These are phyloP conservation scores for Cheumatopsyche charites DNA, from an alignment of 1,140 invertebrate genomes.

Conservation along the genomic window DNA sequence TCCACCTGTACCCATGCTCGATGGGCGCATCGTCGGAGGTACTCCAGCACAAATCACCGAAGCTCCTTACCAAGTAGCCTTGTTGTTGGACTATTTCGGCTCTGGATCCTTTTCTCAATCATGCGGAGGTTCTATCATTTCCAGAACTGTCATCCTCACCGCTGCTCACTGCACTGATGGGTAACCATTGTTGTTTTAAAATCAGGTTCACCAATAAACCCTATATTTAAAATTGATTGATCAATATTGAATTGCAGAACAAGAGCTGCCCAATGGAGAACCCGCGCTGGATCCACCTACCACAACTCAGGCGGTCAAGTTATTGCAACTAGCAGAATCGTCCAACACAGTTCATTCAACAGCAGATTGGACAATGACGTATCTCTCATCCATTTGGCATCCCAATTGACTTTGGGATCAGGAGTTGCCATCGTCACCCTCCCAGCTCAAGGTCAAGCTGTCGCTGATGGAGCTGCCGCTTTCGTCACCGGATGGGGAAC, in stretches of 20 bases:
- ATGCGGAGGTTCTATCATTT: constrained; percentile 65
- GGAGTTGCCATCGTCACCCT: constrained; percentile 30
- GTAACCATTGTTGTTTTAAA: constrained; percentile 10
- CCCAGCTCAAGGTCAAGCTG: constrained; percentile 44
- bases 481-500: constrained; percentile 58
- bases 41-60: constrained; percentile 55
- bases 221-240: neutral
- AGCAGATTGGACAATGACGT: constrained; percentile 38
- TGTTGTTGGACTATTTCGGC: constrained; percentile 50
- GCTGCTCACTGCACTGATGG: constrained; percentile 65
- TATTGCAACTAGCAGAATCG: constrained; percentile 25
- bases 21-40: constrained; percentile 62
- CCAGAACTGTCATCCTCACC: constrained; percentile 57
- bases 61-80: constrained; percentile 61
- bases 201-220: neutral
- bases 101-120: constrained; percentile 49
- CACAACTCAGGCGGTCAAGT: constrained; percentile 40
- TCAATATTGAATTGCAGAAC: constrained; percentile 13
- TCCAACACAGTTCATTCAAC: constrained; percentile 37
- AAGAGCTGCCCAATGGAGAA: constrained; percentile 31
- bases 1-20: constrained; percentile 41
- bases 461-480: constrained; percentile 45
- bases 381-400: constrained; percentile 26
- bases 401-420: constrained; percentile 9
- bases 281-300: constrained; percentile 39